Evolutionary conservation across 2,797 vertebrate species (phyloP).

Genomic region (Parauchenoglanis ngamensis): DNA sequence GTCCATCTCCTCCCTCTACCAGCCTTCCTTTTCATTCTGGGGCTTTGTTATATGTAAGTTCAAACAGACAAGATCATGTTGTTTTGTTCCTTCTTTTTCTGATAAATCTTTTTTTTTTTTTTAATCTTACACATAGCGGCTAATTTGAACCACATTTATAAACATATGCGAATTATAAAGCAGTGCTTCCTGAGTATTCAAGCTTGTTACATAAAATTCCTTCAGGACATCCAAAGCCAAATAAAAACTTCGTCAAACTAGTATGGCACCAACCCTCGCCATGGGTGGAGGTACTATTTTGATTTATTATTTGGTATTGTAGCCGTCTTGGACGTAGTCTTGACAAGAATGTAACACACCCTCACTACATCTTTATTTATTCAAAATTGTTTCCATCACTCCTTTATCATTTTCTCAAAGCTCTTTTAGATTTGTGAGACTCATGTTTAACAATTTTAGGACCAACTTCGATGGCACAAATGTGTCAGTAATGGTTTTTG

Average conservation of each 20-base stretch:
- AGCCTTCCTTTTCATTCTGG: background rate
- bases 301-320: slow-evolving; percentile 7
- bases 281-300: slow-evolving; percentile 15
- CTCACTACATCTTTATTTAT: background rate
- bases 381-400: slow-evolving; percentile 1
- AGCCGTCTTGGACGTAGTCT: background rate
- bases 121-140: background rate
- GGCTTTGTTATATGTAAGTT: background rate
- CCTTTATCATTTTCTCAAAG: background rate
- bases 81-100: background rate
- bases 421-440: background rate
- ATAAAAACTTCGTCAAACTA: background rate
- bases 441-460: background rate
- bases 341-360: slow-evolving; percentile 5
- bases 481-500: background rate
- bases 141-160: slow-evolving; percentile 14
- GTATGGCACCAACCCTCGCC: background rate
- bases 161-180: background rate
- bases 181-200: slow-evolving; percentile 9
- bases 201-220: background rate
- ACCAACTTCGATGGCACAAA: background rate
- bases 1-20: slow-evolving; percentile 51
- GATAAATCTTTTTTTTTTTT: background rate
- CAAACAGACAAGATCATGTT: slow-evolving; percentile 28
- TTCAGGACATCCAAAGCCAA: slow-evolving; percentile 2